Conservation (phyloP, 1,140 invertebrate genomes). For the Panagrolaimus sp. region DNA sequence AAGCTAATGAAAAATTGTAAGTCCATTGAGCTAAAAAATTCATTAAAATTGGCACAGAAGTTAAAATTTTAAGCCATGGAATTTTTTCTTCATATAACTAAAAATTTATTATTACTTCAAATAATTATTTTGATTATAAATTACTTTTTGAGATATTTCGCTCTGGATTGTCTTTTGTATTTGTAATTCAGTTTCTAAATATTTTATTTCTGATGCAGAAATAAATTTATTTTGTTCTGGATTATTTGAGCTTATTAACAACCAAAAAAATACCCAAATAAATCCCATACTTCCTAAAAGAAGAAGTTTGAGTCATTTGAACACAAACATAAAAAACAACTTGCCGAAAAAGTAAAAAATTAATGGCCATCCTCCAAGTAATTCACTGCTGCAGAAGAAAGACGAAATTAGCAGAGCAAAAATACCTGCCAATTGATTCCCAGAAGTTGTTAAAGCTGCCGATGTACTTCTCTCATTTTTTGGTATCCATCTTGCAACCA, state of each 20-base stretch:
- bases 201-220: background rate
- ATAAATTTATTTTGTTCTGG: slow-evolving; percentile 13
- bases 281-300: background rate
- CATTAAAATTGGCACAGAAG: background rate
- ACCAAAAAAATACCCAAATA: background rate
- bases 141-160: background rate
- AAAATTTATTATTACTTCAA: background rate
- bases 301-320: background rate
- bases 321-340: background rate
- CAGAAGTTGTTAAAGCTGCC: slow-evolving; percentile 6
- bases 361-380: slow-evolving; percentile 8
- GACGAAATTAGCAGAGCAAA: background rate
- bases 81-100: background rate
- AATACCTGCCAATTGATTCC: slow-evolving; percentile 2
- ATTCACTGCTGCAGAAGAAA: background rate
- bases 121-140: background rate
- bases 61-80: background rate
- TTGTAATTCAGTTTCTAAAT: background rate
- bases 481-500: slow-evolving; percentile 8
- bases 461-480: slow-evolving; percentile 10
- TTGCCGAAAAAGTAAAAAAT: slow-evolving; percentile 18
- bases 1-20: background rate
- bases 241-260: background rate
- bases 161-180: background rate
- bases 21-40: slow-evolving; percentile 6